Conservation (phyloP, 2,888 invertebrate genomes). For the Eristalinus aeneus region DNA sequence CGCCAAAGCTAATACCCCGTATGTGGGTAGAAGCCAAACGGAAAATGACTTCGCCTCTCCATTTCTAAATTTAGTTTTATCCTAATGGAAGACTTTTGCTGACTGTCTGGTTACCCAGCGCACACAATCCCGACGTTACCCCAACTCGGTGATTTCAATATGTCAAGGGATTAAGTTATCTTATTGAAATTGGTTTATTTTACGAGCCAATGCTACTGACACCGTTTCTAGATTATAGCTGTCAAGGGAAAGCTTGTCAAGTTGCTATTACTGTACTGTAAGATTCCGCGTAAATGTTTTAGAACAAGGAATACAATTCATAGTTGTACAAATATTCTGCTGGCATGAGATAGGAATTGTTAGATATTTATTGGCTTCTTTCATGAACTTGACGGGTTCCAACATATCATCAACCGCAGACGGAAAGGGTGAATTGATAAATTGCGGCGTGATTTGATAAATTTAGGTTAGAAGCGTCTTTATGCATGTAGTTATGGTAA, state of each 20-base stretch:
- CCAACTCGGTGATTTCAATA: not conserved
- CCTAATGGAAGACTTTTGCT: slow-evolving; percentile 17
- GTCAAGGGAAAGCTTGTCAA: not conserved
- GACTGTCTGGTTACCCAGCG: not conserved
- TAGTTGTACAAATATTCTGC: not conserved
- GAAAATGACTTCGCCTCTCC: not conserved
- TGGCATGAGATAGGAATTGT: not conserved
- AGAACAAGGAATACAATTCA: not conserved
- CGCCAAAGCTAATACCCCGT: slow-evolving; percentile 17
- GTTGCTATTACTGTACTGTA: not conserved
- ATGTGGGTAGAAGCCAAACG: not conserved
- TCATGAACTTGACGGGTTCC: not conserved
- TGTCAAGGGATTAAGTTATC: not conserved
- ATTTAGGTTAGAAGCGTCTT: not conserved
- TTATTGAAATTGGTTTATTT: not conserved
- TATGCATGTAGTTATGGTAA: not conserved
- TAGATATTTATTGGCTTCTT: not conserved
- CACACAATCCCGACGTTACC: not conserved
- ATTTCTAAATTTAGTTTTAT: slow-evolving; percentile 33
- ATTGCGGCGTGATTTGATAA: not conserved
- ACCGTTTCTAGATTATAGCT: not conserved
- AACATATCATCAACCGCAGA: not conserved
- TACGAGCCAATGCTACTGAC: not conserved
- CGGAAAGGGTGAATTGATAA: not conserved
- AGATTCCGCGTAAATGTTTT: not conserved